Conservation (phyloP, 2,113 vertebrate genomes). For the Nettapus auritus region DNA sequence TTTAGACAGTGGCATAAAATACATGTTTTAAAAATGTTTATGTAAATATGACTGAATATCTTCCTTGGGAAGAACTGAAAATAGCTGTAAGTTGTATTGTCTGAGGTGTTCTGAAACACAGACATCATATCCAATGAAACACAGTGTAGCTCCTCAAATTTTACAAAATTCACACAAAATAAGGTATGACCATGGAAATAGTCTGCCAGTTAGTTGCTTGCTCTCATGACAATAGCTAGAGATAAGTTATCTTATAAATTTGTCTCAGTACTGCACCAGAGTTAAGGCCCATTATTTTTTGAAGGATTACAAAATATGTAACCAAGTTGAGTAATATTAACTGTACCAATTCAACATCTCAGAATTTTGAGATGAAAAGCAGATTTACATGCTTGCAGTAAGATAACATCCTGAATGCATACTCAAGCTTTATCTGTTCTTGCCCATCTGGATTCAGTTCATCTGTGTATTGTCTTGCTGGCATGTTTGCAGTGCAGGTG, state of each 20-base stretch:
- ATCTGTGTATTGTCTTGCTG: constrained; percentile 39
- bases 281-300: neutral
- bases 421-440: constrained; percentile 32
- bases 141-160: neutral
- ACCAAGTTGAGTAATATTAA: constrained; percentile 13
- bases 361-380: constrained; percentile 29
- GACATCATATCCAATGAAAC: neutral
- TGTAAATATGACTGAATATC: neutral
- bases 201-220: neutral
- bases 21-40: neutral
- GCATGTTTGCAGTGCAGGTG: neutral
- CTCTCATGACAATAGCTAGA: neutral
- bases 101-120: neutral
- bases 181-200: neutral
- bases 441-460: constrained; percentile 9
- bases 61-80: neutral
- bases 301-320: constrained; percentile 44
- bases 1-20: neutral
- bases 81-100: neutral
- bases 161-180: neutral
- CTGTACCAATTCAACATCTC: constrained; percentile 8
- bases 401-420: constrained; percentile 56
- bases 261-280: neutral
- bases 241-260: constrained; percentile 31
- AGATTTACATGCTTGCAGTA: constrained; percentile 20